These are phyloP conservation scores for Acanthurus lineatus DNA, from an alignment of 2,797 vertebrate genomes.

Conservation along the genomic window DNA sequence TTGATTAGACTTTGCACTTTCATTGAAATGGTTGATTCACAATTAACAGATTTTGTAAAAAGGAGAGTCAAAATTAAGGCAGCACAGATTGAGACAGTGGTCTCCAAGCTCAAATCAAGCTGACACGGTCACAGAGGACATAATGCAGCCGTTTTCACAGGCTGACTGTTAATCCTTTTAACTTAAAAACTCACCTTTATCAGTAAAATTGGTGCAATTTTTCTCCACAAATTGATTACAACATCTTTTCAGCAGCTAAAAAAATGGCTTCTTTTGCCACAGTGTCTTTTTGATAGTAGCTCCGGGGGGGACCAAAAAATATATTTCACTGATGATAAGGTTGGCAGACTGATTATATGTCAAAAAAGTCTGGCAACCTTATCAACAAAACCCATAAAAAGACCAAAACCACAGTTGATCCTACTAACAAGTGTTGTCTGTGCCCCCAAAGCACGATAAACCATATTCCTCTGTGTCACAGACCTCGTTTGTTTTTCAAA, in stretches of 20 bases:
- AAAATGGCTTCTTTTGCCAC: background rate
- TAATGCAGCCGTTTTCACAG: background rate
- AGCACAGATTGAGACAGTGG: background rate
- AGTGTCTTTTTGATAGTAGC: background rate
- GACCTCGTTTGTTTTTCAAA: background rate
- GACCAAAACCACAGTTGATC: background rate
- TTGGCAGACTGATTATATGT: background rate
- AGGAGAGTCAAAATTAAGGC: background rate
- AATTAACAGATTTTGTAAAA: background rate
- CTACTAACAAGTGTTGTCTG: background rate
- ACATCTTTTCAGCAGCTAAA: background rate
- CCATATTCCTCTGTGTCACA: background rate
- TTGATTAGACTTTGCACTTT: background rate
- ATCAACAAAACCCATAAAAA: background rate
- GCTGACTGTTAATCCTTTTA: background rate
- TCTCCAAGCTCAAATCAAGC: background rate
- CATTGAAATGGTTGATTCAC: background rate
- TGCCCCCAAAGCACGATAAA: background rate
- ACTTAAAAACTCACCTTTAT: background rate
- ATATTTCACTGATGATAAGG: background rate
- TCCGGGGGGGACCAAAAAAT: background rate
- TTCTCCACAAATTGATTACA: background rate
- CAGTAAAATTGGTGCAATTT: background rate
- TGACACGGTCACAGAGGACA: no score
- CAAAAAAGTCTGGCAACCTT: background rate